Percentiles rank a stretch among this genome's conserved stretches.
Conservation (phyloP, 2,113 vertebrate genomes). For the Rhinoderma darwinii region DNA sequence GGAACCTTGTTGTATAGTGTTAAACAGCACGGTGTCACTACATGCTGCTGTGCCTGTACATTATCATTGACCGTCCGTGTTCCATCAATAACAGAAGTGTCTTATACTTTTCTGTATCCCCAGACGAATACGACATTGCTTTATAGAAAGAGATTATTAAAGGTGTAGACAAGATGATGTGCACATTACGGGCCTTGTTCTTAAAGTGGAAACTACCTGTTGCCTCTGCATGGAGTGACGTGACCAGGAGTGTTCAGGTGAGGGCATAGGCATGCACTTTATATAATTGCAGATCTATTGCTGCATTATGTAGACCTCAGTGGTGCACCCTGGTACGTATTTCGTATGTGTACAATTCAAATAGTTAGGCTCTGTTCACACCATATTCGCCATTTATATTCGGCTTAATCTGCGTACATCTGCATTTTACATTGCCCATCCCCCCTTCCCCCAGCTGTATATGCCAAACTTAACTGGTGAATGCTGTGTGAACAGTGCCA, state of each 20-base stretch:
- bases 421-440: too few relatives aligned
- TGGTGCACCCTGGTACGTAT: too few relatives aligned
- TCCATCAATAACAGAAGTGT: background rate
- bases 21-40: background rate
- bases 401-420: too few relatives aligned
- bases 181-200: background rate
- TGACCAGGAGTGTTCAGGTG: conserved; percentile 25
- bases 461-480: too few relatives aligned
- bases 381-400: too few relatives aligned
- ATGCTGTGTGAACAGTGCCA: too few relatives aligned
- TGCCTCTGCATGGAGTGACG: conserved; percentile 10
- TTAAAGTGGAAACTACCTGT: background rate
- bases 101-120: background rate
- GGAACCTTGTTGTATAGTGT: background rate
- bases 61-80: background rate
- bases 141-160: background rate
- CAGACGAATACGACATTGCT: background rate
- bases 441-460: too few relatives aligned
- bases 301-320: too few relatives aligned
- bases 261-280: background rate
- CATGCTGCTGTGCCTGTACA: too few relatives aligned
- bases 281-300: background rate
- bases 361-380: too few relatives aligned
- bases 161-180: conserved; percentile 20
- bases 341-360: too few relatives aligned